Evolutionary conservation across 1,140 invertebrate genomes (phyloP).

Genomic region (Aphelinus certus): DNA sequence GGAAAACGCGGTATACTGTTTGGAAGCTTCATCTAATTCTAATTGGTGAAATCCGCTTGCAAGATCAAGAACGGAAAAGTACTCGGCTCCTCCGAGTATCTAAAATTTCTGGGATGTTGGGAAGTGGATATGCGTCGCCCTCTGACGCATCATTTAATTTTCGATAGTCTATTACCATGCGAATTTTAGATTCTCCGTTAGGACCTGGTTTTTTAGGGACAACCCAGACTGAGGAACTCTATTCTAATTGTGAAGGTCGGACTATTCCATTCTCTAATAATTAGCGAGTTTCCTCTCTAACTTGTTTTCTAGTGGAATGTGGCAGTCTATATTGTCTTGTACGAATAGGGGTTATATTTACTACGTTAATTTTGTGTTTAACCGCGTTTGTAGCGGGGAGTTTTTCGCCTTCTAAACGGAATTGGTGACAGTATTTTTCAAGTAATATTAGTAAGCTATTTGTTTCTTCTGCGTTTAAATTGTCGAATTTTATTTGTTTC

Average conservation of each 20-base stretch:
- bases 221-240: constrained; percentile 45
- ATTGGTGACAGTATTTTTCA: neutral
- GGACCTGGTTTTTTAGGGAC: constrained; percentile 45
- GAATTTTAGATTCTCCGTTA: constrained; percentile 40
- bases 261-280: constrained; percentile 46
- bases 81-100: neutral
- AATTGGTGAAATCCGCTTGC: constrained; percentile 57
- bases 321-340: neutral
- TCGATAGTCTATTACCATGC: constrained; percentile 42
- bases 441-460: neutral
- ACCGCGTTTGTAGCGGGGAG: neutral
- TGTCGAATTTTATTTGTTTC: neutral
- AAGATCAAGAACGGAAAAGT: neutral
- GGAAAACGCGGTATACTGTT: constrained; percentile 59
- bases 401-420: neutral
- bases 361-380: neutral
- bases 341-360: neutral
- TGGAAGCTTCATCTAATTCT: constrained; percentile 51
- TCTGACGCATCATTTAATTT: constrained; percentile 18
- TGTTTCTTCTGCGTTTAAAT: neutral
- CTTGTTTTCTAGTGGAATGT: neutral
- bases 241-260: constrained; percentile 41
- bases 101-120: constrained; percentile 4
- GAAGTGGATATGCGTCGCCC: neutral
- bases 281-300: constrained; percentile 40